Conservation (phyloP, 2,797 vertebrate genomes). For the Protosalanx chinensis region DNA sequence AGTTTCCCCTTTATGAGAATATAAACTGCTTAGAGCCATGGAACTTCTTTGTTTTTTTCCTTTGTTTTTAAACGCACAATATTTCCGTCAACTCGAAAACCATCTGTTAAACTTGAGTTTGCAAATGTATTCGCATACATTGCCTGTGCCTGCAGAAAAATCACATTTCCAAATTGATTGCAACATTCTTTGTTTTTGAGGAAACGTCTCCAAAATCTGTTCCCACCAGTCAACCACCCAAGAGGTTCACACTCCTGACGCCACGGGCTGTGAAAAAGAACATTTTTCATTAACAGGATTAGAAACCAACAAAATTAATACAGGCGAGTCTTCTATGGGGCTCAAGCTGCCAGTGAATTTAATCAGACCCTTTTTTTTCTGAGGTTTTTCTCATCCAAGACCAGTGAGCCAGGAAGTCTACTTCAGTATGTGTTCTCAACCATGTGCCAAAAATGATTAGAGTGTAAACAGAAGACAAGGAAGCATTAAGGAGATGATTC, state of each 20-base stretch:
- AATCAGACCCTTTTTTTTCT: conserved; percentile 58
- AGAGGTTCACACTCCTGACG: conserved; percentile 38
- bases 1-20: neutral
- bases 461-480: conserved; percentile 46
- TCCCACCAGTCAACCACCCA: neutral
- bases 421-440: conserved; percentile 67
- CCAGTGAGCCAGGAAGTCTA: conserved; percentile 65
- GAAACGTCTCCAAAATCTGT: neutral
- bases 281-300: conserved; percentile 72
- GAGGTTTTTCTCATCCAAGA: conserved; percentile 42
- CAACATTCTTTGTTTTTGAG: conserved; percentile 50
- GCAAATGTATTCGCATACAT: neutral
- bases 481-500: conserved; percentile 44
- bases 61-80: neutral
- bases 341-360: conserved; percentile 66
- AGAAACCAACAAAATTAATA: conserved; percentile 68
- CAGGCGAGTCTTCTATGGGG: conserved; percentile 52
- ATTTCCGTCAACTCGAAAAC: neutral
- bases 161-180: conserved; percentile 52
- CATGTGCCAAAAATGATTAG: conserved; percentile 63
- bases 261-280: conserved; percentile 66
- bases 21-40: neutral
- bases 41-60: neutral
- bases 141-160: conserved; percentile 12
- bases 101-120: neutral